phyloP scores from a whole-genome alignment of 1,140 invertebrate species.

The Lutraria rhynchaena region DNA sequence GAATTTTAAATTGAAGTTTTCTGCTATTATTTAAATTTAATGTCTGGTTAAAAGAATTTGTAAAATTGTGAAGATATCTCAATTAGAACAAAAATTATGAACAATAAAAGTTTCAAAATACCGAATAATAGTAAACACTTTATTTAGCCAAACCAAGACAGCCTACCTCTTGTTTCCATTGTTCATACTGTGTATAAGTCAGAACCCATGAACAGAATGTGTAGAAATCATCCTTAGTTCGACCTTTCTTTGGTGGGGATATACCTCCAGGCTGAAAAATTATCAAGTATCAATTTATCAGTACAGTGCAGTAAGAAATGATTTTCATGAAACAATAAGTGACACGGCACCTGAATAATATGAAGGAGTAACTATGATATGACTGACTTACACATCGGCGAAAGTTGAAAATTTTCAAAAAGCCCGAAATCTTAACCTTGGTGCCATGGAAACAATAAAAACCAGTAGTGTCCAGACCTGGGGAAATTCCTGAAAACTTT shows the following conservation, averaged over 20 bases:
- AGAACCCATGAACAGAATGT: conserved; percentile 85
- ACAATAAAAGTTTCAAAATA: no score
- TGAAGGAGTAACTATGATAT: not conserved
- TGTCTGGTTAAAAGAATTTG: no score
- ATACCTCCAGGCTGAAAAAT: conserved; percentile 56
- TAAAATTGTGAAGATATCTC: no score
- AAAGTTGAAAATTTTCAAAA: no score
- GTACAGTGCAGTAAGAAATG: not conserved
- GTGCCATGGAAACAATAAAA: no score
- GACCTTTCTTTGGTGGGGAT: conserved; percentile 70
- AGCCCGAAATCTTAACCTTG: no score
- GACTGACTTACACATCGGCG: not conserved
- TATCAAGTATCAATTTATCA: not conserved
- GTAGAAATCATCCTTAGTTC: conserved; percentile 85
- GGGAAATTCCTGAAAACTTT: not conserved
- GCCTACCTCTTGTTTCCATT: conserved; percentile 82
- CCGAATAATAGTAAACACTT: no score
- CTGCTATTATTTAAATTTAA: no score
- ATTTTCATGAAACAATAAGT: not conserved
- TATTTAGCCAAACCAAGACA: no score
- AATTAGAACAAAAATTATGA: no score
- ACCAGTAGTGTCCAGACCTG: no score
- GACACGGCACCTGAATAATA: not conserved
- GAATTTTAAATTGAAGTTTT: no score
- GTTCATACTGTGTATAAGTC: conserved; percentile 85